Conservation (phyloP, 2,113 vertebrate species). For the Pongo pygmaeus region DNA sequence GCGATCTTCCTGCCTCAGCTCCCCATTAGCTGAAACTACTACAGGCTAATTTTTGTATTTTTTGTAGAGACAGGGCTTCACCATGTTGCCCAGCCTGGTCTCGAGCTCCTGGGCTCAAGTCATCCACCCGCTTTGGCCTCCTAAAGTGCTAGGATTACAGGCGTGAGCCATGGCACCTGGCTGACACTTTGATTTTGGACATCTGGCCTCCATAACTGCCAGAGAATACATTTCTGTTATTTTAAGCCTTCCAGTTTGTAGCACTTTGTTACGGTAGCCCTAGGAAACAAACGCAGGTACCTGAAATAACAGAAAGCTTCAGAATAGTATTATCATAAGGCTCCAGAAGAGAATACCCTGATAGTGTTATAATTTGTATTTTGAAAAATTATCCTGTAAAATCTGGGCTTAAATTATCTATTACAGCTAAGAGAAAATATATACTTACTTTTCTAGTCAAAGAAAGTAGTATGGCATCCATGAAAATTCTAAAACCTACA, state of each 20-base stretch:
- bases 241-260: background rate
- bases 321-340: background rate
- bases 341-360: background rate
- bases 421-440: background rate
- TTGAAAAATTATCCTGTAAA: constrained; percentile 42
- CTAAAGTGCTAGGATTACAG: no score
- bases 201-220: background rate
- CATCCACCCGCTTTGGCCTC: no score
- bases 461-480: constrained; percentile 97
- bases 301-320: background rate
- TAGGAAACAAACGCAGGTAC: background rate
- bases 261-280: background rate
- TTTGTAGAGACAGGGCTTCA: no score
- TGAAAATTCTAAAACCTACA: constrained; percentile 98
- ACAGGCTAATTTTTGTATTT: no score
- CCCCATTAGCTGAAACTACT: no score
- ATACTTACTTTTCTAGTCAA: constrained; percentile 93
- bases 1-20: no score
- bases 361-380: background rate
- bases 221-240: background rate
- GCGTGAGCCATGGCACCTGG: no score
- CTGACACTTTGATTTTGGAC: background rate
- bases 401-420: background rate
- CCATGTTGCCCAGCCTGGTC: no score
- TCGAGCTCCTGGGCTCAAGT: no score